Conservation (phyloP, 2,888 invertebrate species). For the Teleogryllus oceanicus region DNA sequence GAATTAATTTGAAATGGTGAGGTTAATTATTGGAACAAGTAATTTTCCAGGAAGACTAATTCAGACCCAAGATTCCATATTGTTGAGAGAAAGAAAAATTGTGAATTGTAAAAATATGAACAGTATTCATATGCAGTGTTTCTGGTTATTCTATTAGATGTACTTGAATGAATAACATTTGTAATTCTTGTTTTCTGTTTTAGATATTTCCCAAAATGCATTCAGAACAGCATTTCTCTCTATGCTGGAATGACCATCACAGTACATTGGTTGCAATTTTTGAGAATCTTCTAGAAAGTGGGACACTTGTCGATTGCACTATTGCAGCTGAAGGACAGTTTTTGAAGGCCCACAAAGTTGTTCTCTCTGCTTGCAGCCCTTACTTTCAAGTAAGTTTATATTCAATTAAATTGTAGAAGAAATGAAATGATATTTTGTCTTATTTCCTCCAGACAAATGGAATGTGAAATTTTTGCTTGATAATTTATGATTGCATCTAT, state of each 20-base stretch:
- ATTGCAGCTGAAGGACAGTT: constrained; percentile 89
- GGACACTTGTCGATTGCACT: constrained; percentile 89
- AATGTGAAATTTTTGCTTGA: too few species aligned
- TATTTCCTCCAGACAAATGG: too few species aligned
- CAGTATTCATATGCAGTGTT: too few species aligned
- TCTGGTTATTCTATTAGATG: too few species aligned
- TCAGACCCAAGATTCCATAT: too few species aligned
- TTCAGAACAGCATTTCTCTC: constrained; percentile 84
- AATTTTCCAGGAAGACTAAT: too few species aligned
- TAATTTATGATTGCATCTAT: too few species aligned
- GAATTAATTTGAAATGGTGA: too few species aligned
- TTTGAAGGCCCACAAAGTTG: constrained; percentile 91
- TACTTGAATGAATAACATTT: not conserved
- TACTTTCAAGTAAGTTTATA: constrained; percentile 48
- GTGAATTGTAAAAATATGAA: too few species aligned
- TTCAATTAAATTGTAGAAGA: not conserved
- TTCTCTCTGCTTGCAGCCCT: constrained; percentile 70
- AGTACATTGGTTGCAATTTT: constrained; percentile 88
- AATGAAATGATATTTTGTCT: too few species aligned
- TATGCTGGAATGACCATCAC: constrained; percentile 94
- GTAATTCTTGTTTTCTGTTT: not conserved
- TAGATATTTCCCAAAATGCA: constrained; percentile 29
- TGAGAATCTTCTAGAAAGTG: constrained; percentile 85
- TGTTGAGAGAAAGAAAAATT: too few species aligned
- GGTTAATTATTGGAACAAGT: too few species aligned